Base-by-base conservation (phyloP, 2,888 invertebrate species). In the Chelonus formosanus region DNA sequence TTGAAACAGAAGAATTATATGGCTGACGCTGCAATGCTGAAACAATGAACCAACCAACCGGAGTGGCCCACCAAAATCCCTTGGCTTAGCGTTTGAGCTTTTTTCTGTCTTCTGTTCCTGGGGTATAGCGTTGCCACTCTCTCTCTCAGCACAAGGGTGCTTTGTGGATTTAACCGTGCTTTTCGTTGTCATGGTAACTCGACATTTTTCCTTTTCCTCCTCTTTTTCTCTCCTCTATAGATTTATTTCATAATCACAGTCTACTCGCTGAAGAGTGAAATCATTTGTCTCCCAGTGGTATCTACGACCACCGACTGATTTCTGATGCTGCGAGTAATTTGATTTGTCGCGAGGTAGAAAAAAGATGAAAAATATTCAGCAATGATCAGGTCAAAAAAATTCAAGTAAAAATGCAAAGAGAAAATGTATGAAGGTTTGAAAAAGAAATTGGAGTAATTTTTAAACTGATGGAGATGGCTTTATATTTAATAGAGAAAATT, bases 1-100 rank as follows among this genome's bases (percentile, higher is more conserved):
- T 40, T 44, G 60, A 56, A 40, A 60, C 44, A 61, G 65, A 20
- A 61, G 65, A 60, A 60, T 65, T 59, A 65, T 48, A 67, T 65
- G 67, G 59, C 60, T 45, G 52, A 44, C 60, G 59, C 60, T 66
- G 40, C 45, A 45, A 55, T 74, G 80, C 76, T 79, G 82, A 83
- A 83, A 83, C 82, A 83, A 83, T 83, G 82, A 83, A 82, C 82
- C 81, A 74, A 83, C 82, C 83, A 83, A 83, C 82, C 83, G 73
- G 72, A 72, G 75, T 66, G 70, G 71, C 63, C 73, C 73, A 74
- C 68, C 78, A 78, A 83, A 83, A 83, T 82, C 83, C 80, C 78
- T 40, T 62, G 79, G 82, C 81, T 83, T 70, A 67, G 60, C 47
- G 68, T 52, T 43, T 65, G 60, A 65, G 66, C 59, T 48, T 61